Conservation (phyloP, 2,797 vertebrate genomes). For the Falco rusticolus region DNA sequence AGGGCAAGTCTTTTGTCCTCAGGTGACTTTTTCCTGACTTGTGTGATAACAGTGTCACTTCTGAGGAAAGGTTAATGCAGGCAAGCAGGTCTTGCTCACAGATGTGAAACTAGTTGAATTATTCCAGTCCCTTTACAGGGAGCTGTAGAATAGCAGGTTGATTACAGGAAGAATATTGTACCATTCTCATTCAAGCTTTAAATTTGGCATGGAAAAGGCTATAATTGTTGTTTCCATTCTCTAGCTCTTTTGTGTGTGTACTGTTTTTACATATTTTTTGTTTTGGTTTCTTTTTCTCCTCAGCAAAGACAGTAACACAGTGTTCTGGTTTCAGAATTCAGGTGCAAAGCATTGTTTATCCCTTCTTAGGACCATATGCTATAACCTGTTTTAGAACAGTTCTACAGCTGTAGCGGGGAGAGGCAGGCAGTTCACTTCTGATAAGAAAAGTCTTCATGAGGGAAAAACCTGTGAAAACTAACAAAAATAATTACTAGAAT, state of each 20-base stretch:
- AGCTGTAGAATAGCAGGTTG: conserved; percentile 35
- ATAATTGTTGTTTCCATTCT: background rate
- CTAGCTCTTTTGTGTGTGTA: background rate
- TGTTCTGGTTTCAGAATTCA: background rate
- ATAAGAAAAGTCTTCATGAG: background rate
- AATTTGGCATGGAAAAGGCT: background rate
- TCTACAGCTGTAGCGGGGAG: background rate
- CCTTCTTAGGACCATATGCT: background rate
- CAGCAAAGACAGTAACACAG: too few relatives aligned
- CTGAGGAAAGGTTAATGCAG: background rate
- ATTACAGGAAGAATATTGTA: conserved; percentile 1
- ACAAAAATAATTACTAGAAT: background rate
- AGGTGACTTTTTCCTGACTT: background rate
- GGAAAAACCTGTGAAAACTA: background rate
- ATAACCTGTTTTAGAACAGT: background rate
- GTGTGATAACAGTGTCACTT: background rate
- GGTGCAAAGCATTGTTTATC: background rate
- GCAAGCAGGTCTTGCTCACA: background rate
- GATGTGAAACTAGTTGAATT: background rate
- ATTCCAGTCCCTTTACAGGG: background rate
- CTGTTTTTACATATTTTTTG: background rate
- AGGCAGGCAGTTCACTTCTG: background rate
- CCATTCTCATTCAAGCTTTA: background rate
- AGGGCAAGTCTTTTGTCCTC: background rate
- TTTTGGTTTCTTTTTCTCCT: background rate